phyloP scores from a whole-genome alignment of 2,888 invertebrate species.

The Platycnemis pennipes region DNA sequence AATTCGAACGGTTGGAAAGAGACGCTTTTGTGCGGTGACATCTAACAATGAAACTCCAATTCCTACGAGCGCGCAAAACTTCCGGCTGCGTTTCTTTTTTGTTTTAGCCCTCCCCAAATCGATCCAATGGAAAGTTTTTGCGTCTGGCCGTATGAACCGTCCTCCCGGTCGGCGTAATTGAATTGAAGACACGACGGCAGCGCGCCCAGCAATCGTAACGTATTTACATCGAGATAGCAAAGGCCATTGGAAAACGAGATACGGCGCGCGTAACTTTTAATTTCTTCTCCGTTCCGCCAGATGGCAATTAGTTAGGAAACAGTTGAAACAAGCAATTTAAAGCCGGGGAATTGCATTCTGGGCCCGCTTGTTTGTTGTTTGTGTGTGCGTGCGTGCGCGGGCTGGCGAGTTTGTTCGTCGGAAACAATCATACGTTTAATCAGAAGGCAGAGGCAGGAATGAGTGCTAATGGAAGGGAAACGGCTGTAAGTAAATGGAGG shows the following conservation, averaged over 20 bases:
- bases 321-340: slow-evolving; percentile 65
- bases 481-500: background rate
- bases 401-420: background rate
- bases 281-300: slow-evolving; percentile 59
- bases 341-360: slow-evolving; percentile 62
- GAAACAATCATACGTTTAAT: slow-evolving; percentile 22
- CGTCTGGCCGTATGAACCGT: background rate
- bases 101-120: no score
- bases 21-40: background rate
- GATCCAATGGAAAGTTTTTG: no score
- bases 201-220: background rate
- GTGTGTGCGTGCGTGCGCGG: background rate
- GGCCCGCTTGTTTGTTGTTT: background rate
- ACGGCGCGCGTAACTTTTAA: slow-evolving; percentile 53
- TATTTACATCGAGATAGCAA: slow-evolving; percentile 56
- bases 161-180: background rate
- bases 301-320: slow-evolving; percentile 64
- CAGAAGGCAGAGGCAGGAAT: background rate
- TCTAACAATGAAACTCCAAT: background rate
- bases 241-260: slow-evolving; percentile 53
- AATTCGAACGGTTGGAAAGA: background rate
- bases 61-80: background rate
- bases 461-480: background rate
- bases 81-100: background rate
- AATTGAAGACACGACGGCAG: background rate